Evolutionary conservation across 2,797 vertebrate species (phyloP).

Genomic region (Graptemys geographica): DNA sequence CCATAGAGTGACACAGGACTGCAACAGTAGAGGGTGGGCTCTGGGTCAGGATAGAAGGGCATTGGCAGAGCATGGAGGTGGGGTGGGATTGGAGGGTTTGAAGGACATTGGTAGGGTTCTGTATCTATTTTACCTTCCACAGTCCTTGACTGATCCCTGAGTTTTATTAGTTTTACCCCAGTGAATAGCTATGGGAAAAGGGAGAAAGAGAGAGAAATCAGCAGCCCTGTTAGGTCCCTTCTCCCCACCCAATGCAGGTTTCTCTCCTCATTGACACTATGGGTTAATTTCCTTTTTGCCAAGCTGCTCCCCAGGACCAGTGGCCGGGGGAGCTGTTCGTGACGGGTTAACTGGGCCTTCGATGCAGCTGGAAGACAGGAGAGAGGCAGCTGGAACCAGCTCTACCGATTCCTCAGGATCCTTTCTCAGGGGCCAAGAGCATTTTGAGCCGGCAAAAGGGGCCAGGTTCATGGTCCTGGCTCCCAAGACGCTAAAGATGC

Average conservation of each 20-base stretch:
- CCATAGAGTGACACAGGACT: neutral
- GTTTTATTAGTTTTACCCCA: no score
- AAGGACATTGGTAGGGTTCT: neutral
- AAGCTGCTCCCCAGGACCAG: neutral
- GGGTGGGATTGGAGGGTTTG: neutral
- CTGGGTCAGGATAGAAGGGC: neutral
- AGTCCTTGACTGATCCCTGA: no score
- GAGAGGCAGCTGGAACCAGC: no score
- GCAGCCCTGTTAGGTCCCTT: no score
- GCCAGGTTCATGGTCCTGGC: neutral
- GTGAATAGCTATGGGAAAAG: neutral
- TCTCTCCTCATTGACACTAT: neutral
- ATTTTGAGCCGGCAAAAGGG: neutral
- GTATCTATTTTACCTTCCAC: neutral
- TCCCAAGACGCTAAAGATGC: neutral
- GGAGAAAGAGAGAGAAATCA: neutral
- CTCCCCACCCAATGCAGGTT: neutral
- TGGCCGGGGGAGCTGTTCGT: no score
- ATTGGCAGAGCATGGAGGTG: neutral
- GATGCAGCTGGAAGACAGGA: no score
- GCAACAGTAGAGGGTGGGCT: neutral
- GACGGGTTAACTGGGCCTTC: neutral
- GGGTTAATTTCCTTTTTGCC: neutral
- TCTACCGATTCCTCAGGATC: neutral
- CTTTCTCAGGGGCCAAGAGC: neutral